Conservation (phyloP, 30 jellyfish, hydroid and myxozoan species). For the Turritopsis dohrnii region DNA sequence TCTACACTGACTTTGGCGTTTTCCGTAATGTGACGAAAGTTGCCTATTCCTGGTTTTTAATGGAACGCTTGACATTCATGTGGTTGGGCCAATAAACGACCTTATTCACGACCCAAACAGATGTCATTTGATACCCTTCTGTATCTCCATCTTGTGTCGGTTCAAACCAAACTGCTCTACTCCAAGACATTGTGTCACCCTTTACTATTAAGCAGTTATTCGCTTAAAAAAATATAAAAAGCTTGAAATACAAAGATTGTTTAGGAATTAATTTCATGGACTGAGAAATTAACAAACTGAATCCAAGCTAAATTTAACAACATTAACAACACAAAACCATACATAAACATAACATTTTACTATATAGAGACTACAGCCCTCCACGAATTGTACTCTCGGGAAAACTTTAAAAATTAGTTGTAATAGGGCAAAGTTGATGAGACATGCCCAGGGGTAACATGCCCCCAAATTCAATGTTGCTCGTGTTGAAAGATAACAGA, state of each 20-base stretch:
- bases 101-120: not conserved
- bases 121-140: conserved; percentile 18
- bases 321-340: not conserved
- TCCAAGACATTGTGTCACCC: not conserved
- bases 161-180: conserved; percentile 15
- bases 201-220: not conserved
- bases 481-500: no score
- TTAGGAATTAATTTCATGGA: not conserved
- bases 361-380: no score
- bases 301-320: not conserved
- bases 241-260: not conserved
- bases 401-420: no score
- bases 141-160: not conserved
- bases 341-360: no score
- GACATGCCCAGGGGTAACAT: no score
- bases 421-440: no score
- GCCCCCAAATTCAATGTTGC: no score
- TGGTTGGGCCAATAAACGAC: not conserved
- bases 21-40: no score
- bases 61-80: not conserved
- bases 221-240: not conserved
- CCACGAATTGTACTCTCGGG: no score
- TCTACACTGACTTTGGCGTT: no score
- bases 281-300: not conserved
- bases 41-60: not conserved